These are phyloP conservation scores for Diarsia dahlii DNA, from an alignment of 2,888 invertebrate genomes.

Conservation along the genomic window DNA sequence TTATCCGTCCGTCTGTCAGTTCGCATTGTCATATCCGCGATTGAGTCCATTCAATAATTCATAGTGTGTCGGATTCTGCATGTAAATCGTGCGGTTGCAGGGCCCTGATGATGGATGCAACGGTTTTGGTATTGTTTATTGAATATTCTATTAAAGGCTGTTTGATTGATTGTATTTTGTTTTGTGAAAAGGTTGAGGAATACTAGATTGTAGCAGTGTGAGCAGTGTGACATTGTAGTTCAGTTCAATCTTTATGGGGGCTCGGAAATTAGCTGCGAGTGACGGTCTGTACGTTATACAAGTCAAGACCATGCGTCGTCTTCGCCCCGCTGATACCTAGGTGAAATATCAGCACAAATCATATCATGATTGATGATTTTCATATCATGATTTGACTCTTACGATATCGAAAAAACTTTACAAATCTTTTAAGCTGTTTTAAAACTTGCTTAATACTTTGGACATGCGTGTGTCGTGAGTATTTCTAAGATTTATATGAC, in stretches of 20 bases:
- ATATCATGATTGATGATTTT: too few relatives aligned
- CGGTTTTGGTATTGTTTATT: constrained; percentile 41
- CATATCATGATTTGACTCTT: background rate
- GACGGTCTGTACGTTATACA: too few relatives aligned
- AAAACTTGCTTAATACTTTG: background rate
- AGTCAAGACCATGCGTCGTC: too few relatives aligned
- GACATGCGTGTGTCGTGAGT: background rate
- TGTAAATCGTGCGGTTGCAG: constrained; percentile 65
- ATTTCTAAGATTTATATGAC: constrained; percentile 21
- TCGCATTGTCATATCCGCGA: constrained; percentile 64
- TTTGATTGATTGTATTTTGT: too few relatives aligned
- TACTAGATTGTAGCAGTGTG: too few relatives aligned
- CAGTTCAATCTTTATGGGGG: too few relatives aligned
- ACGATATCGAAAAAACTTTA: background rate
- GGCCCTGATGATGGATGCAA: constrained; percentile 25
- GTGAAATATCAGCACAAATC: too few relatives aligned
- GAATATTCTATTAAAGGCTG: constrained; percentile 23
- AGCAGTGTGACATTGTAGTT: too few relatives aligned
- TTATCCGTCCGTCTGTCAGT: constrained; percentile 66
- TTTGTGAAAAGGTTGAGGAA: too few relatives aligned
- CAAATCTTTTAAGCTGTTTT: background rate
- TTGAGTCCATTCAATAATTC: constrained; percentile 69
- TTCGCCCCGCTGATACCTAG: too few relatives aligned
- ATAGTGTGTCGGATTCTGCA: constrained; percentile 55
- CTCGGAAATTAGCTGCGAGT: too few relatives aligned